Evolutionary conservation across 1,140 invertebrate genomes (phyloP), one percentile per base, ranked within the genome.

Genomic region (Sinella curviseta): DNA sequence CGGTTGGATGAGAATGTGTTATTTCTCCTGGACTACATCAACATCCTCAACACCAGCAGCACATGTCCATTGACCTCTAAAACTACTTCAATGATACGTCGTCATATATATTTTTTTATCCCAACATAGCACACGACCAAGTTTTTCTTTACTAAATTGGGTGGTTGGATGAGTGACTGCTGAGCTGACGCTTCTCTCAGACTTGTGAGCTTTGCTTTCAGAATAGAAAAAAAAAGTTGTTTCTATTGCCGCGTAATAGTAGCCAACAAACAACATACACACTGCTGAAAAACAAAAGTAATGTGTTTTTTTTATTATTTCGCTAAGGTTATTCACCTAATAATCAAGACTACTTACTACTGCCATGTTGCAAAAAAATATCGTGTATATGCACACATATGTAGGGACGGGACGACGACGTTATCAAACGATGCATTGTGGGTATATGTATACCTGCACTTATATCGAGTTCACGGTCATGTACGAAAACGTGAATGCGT

Each of bases 31-130:
- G n/a, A n/a, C n/a, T n/a, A n/a, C n/a, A n/a, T n/a, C n/a, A n/a
- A n/a, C n/a, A n/a, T n/a, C n/a, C n/a, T n/a, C n/a, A n/a, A n/a
- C n/a, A n/a, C n/a, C n/a, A n/a, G n/a, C n/a, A 60, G 24, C 12
- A 17, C 12, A 60, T 60, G 57, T 60, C 57, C 57, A 60, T 60
- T 60, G 57, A 60, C 57, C 57, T 60, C 57, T 60, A 60, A 60
- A 60, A 60, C 57, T 60, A 60, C 57, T 60, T 60, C 12, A 60
- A 26, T 60, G 24, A 48, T 20, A 48, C 39, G 20, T 48, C 39
- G 39, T 48, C 39, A n/a, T n/a, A n/a, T n/a, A n/a, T n/a, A n/a
- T n/a, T n/a, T n/a, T 48, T 20, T 48, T 48, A 48, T 48, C 20
- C 39, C 20, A 20, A n/a, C n/a, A n/a, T n/a, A 48, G 39, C 39